Evolutionary conservation across 2,113 vertebrate genomes (phyloP).

Genomic region (Pleuronectes platessa): DNA sequence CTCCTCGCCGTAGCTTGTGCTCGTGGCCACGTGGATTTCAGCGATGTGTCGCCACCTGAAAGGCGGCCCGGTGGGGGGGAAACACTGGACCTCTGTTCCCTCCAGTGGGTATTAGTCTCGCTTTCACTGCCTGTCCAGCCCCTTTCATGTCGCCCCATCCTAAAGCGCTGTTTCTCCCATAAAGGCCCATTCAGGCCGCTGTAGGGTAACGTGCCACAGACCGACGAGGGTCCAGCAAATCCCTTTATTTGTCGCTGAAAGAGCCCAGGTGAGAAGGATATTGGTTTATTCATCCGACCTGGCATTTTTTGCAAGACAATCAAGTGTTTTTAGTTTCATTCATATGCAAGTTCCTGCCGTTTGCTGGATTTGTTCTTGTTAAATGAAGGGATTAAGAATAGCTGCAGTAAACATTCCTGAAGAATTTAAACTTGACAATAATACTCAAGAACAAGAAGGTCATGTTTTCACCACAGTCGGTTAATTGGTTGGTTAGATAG

Average conservation of each 20-base stretch:
- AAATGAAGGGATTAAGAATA: constrained; percentile 11
- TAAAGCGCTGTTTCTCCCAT: constrained; percentile 72
- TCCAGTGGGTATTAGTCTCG: constrained; percentile 73
- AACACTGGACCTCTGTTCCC: constrained; percentile 72
- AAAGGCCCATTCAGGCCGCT: constrained; percentile 74
- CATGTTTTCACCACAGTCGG: background rate
- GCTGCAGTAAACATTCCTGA: background rate
- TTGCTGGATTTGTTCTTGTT: constrained; percentile 5
- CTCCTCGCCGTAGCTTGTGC: constrained; percentile 64
- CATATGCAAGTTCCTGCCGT: constrained; percentile 36
- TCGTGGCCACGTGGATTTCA: constrained; percentile 20
- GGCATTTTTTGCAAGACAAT: background rate
- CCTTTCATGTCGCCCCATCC: constrained; percentile 76
- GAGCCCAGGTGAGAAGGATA: constrained; percentile 68
- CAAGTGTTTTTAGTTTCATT: constrained; percentile 60
- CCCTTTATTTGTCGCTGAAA: constrained; percentile 66
- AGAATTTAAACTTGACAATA: background rate
- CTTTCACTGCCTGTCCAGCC: constrained; percentile 63
- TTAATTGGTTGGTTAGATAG: background rate
- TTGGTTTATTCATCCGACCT: constrained; percentile 51
- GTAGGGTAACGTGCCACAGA: constrained; percentile 71
- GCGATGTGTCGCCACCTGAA: constrained; percentile 46
- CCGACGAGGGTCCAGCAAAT: constrained; percentile 60
- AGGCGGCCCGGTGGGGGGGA: constrained; percentile 25
- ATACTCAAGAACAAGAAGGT: background rate